Evolutionary conservation across 2,888 invertebrate genomes (phyloP), one percentile per base, ranked within the genome.

Genomic region (Drosophila borealis): DNA sequence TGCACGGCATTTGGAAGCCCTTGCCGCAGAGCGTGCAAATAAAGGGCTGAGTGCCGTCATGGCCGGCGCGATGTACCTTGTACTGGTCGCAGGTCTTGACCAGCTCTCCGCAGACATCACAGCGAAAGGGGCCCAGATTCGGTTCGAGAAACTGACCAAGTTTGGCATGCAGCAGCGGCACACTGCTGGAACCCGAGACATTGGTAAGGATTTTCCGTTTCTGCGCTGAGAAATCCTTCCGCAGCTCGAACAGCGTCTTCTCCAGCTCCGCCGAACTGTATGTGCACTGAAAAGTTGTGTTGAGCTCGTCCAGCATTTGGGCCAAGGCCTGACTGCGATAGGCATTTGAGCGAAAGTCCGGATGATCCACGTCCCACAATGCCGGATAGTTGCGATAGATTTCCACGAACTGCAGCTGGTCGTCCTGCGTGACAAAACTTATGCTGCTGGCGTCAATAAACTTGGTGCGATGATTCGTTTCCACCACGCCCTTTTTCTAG

Each of bases 351-450:
- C 90, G 89, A 49, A 82, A 90, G 59, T 90, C 90, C 0, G 91
- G 91, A 74, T 90, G 91, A 69, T 90, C 90, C 2, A 90, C 91
- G 66, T 90, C 87, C 90, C 90, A 90, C 0, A 90, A 59, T 0
- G 87, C 85, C 1, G 83, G 74, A 65, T 88, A 88, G 25, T 86
- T 87, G 37, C 80, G 79, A 65, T 90, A 90, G 46, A 90, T 88
- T 50, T 90, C 91, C 34, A 90, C 88, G 14, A 90, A 90, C 64
- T 89, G 86, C 29, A 88, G 59, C 41, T 89, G 86, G 34, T 89
- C 81, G 4, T 89, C 82, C 9, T 70, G 59, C 3, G 63, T 69
- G 42, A 61, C 50, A 8, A 91, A 91, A 8, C 51, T 61, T 17
- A 87, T 81, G 63, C 70, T 55, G 63, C 64, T 70, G 45, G 87